Evolutionary conservation across 2,888 invertebrate genomes (phyloP).

Genomic region (Biston betularia): DNA sequence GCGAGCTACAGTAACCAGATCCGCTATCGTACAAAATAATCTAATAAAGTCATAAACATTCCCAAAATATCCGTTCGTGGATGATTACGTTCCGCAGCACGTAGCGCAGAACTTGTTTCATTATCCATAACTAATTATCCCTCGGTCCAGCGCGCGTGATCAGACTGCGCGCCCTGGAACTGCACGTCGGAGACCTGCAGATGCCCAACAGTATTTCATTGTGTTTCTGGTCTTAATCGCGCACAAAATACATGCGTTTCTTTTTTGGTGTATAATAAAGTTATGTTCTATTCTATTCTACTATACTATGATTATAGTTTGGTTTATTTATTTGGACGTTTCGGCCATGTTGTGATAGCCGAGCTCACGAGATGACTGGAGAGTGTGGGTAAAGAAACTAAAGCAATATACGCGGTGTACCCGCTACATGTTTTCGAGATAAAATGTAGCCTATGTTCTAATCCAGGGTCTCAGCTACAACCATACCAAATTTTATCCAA

Average conservation of each 20-base stretch:
- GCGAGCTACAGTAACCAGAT: background rate
- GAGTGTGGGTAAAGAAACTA: too few relatives aligned
- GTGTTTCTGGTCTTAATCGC: too few relatives aligned
- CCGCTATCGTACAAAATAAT: slow-evolving; percentile 8
- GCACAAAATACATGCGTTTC: background rate
- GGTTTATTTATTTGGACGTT: too few relatives aligned
- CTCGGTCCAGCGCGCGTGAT: slow-evolving; percentile 34
- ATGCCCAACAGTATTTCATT: background rate
- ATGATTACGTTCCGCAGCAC: slow-evolving; percentile 26
- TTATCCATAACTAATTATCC: slow-evolving; percentile 37
- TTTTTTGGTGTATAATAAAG: too few relatives aligned
- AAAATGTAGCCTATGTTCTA: too few relatives aligned
- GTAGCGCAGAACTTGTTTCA: slow-evolving; percentile 31
- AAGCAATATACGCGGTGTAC: too few relatives aligned
- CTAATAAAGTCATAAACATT: slow-evolving; percentile 15
- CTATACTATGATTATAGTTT: too few relatives aligned
- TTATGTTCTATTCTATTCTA: too few relatives aligned
- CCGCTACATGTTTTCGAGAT: too few relatives aligned
- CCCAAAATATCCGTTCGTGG: slow-evolving; percentile 13
- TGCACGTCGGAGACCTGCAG: background rate
- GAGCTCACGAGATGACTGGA: background rate
- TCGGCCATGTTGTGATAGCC: too few relatives aligned
- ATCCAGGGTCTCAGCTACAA: too few relatives aligned
- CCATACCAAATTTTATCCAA: too few relatives aligned
- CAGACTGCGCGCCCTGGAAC: slow-evolving; percentile 34